Evolutionary conservation across 53 echinoderm and acorn worm genomes (phyloP), one percentile per base, ranked within the genome.

Genomic region (Paelopatides confundens): DNA sequence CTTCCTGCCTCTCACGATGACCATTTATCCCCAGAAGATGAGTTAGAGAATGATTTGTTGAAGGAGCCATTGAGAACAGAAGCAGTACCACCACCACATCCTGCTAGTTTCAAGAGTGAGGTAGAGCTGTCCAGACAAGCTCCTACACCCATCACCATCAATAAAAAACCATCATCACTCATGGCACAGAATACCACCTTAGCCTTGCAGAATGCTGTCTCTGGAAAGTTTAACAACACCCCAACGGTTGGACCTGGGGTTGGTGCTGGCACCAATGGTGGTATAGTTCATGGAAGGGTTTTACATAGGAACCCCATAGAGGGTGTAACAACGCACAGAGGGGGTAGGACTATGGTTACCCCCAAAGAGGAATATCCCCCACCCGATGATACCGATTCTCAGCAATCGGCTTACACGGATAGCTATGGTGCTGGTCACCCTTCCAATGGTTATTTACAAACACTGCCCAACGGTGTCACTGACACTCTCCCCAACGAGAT

Each of bases 111-210:
- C 46, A 47, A 65, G 28, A 3, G 63, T n/a, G 37, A 53, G 5
- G 46, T 30, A 40, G 39, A 79, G 33, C 58, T 24, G 24, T 17
- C 36, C 28, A 58, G 26, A 35, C 67, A 28, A 31, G 21, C 84
- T 32, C 71, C 93, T 3, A 31, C 51, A 65, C 88, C 92, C 4
- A 79, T 70, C 8, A 92, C 95, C 4, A 84, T 85, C 63, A 65
- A 68, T 18, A 84, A 93, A 82, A 87, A 93, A 49, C 95, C 98
- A 53, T 82, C 88, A 7, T 93, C 98, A 7, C 91, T 97, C 0
- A 85, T 97, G 35, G 98, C 89, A 21, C 98, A 97, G 85, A 97
- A 97, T 35, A 97, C 98, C 21, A 89, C 89, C 51, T 85, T 97
- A 38, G 98, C 98, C 21, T 62, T 97, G 15, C 93, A 82, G 66